Base-by-base conservation (phyloP, 1,140 invertebrate species). In the Drosophila bocki region DNA sequence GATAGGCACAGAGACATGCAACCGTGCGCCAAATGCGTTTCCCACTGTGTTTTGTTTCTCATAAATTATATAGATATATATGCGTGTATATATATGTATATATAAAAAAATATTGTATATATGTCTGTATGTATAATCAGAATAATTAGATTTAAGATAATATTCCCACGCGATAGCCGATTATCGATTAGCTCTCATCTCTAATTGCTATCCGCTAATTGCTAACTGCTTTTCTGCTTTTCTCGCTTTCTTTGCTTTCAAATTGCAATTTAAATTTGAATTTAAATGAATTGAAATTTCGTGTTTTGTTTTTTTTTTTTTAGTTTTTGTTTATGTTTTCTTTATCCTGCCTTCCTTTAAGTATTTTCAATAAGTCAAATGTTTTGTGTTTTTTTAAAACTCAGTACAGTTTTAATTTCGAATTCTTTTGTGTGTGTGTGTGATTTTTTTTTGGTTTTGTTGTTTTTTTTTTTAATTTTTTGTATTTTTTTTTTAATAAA, bases 21-120 rank as follows among this genome's bases (percentile, higher is more conserved):
- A 12, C 33, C 32, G 42, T 59, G 64, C 82, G 82, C 82, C 78
- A 86, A 86, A 86, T 87, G 83, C 83, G 83, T 87, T 87, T 82
- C 77, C 72, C 83, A 87, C 83, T 87, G 83, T 85, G 67, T 87
- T 87, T 87, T 87, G 71, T 82, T 87, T 87, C 83, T 87, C 83
- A 87, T 86, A 80, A 86, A 82, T 74, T 80, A 86, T 76, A 86
- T 67, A 72, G 50, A 72, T 58, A 71, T 71, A 57, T 71, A 29
- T 35, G 39, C 37, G 64, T 78, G 45, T 32, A 44, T 48, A 57
- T 44, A 80, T 82, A 70, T 57, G 61, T 60, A 56, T 65, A 74
- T 53, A 62, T 51, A 67, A 53, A 71, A 74, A 75, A 65, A 48
- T 56, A 56, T 63, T 44, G 56, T 80, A 45, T 77, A 61, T 63